Evolutionary conservation across 2,797 vertebrate genomes (phyloP).

Genomic region (Aythya fuligula): DNA sequence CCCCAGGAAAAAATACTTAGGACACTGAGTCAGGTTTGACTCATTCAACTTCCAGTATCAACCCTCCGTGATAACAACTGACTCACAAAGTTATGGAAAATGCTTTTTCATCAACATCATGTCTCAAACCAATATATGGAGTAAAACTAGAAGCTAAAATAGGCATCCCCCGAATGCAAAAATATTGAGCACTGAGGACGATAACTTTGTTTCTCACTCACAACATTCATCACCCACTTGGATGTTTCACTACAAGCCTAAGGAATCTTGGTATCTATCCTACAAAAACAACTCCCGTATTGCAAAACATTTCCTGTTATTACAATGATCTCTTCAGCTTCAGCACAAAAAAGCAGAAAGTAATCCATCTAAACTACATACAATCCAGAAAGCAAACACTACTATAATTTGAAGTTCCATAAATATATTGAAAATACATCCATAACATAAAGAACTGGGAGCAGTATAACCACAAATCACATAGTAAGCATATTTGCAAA

Average conservation of each 20-base stretch:
- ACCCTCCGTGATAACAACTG: not conserved
- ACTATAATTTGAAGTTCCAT: not conserved
- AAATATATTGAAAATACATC: not conserved
- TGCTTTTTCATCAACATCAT: not conserved
- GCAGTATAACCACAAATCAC: not conserved
- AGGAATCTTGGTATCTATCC: not conserved
- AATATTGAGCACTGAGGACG: not conserved
- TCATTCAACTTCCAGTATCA: not conserved
- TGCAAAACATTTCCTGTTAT: not conserved
- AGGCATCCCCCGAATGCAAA: not conserved
- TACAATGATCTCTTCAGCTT: not conserved
- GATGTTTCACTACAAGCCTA: accelerated
- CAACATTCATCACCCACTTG: not conserved
- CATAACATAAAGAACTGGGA: not conserved
- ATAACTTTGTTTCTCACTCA: not conserved
- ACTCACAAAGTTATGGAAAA: not conserved
- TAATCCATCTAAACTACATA: not conserved
- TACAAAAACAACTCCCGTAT: not conserved
- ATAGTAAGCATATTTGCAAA: not conserved
- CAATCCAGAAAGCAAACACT: not conserved
- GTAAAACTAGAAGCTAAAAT: not conserved
- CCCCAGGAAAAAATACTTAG: not conserved
- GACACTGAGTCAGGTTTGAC: not conserved
- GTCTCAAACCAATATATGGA: not conserved
- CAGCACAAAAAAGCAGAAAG: not conserved